Percentiles rank a stretch among this genome's conserved stretches.
Evolutionary conservation across 2,888 invertebrate genomes (phyloP).

Genomic region (Sesia bembeciformis): DNA sequence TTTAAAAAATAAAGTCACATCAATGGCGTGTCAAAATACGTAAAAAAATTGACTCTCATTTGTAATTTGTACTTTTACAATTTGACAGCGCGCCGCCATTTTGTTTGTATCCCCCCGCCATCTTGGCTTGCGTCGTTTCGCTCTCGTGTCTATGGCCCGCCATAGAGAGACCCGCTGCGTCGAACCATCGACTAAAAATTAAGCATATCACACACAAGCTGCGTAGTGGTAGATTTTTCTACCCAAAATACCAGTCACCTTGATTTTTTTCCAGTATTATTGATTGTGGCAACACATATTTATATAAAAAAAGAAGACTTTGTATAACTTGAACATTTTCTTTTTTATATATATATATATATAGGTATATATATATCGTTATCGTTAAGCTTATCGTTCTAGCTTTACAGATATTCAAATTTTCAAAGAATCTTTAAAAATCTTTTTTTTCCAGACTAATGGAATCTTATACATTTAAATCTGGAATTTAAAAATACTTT

Average conservation of each 20-base stretch:
- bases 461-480: too few species aligned
- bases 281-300: constrained; percentile 7
- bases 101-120: constrained; percentile 16
- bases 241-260: constrained; percentile 1
- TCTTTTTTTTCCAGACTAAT: too few species aligned
- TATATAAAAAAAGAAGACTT: neutral
- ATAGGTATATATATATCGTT: too few species aligned
- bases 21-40: neutral
- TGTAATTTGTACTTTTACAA: constrained; percentile 25
- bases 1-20: neutral
- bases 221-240: constrained; percentile 29
- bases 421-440: too few species aligned
- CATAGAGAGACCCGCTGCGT: constrained; percentile 12
- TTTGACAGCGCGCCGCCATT: constrained; percentile 16
- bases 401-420: too few species aligned
- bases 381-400: too few species aligned
- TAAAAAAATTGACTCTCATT: constrained; percentile 23
- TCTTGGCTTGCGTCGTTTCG: constrained; percentile 7
- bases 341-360: too few species aligned
- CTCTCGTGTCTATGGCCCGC: constrained; percentile 10
- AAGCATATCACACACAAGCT: constrained; percentile 53
- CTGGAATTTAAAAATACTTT: too few species aligned
- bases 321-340: neutral
- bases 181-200: constrained; percentile 35
- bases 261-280: neutral